Conservation (phyloP, 2,113 vertebrate genomes). For the Oxygymnocypris stewartii region DNA sequence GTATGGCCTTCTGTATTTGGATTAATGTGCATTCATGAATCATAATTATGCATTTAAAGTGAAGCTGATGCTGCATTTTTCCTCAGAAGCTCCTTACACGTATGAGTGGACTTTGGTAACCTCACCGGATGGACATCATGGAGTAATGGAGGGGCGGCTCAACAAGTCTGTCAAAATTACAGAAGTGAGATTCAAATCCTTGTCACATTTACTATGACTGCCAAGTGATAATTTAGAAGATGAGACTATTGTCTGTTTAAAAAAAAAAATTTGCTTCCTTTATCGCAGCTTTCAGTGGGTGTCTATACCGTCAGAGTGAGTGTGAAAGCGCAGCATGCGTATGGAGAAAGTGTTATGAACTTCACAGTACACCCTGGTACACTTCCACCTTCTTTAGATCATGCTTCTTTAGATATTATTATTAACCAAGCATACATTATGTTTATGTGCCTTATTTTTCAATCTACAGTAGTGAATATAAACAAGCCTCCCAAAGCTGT, state of each 20-base stretch:
- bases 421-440: background rate
- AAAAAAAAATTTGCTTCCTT: background rate
- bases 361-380: slow-evolving; percentile 80
- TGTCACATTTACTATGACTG: background rate
- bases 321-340: slow-evolving; percentile 73
- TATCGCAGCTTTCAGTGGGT: slow-evolving; percentile 74
- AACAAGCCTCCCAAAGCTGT: slow-evolving; percentile 76
- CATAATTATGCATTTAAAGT: background rate
- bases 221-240: background rate
- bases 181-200: slow-evolving; percentile 66
- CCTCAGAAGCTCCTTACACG: slow-evolving; percentile 71
- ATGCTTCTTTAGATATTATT: background rate
- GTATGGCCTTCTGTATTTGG: slow-evolving; percentile 60
- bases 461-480: slow-evolving; percentile 64
- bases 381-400: background rate
- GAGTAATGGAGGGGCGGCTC: slow-evolving; percentile 71
- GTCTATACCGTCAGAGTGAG: slow-evolving; percentile 74
- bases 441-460: background rate
- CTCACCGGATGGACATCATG: slow-evolving; percentile 72
- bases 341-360: slow-evolving; percentile 80
- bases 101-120: slow-evolving; percentile 79
- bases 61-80: background rate
- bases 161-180: slow-evolving; percentile 70
- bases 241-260: background rate
- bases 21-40: background rate